phyloP scores from a whole-genome alignment of 2,113 vertebrate species.

The Gasterosteus nipponicus region DNA sequence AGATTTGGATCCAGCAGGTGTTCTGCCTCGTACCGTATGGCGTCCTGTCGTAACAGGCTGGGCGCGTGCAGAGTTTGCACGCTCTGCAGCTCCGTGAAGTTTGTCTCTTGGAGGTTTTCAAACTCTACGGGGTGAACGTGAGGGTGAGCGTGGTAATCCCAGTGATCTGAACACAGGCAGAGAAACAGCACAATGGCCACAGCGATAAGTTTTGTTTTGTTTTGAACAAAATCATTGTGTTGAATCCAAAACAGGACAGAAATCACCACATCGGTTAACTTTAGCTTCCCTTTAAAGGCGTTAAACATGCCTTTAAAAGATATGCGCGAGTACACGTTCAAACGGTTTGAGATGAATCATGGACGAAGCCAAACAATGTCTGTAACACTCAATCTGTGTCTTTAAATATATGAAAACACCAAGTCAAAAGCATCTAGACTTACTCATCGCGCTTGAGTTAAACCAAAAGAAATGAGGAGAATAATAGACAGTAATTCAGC shows the following conservation, averaged over 20 bases:
- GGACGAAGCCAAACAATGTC: neutral
- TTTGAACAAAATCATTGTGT: neutral
- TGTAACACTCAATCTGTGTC: neutral
- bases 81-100: slow-evolving; percentile 97
- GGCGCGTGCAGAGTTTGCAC: slow-evolving; percentile 91
- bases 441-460: slow-evolving; percentile 31
- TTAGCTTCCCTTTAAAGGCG: neutral
- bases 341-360: neutral
- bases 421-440: neutral
- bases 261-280: neutral
- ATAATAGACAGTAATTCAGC: slow-evolving; percentile 46
- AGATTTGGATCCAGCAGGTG: slow-evolving; percentile 88
- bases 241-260: neutral
- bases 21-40: slow-evolving; percentile 88
- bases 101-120: slow-evolving; percentile 89
- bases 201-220: slow-evolving; percentile 5
- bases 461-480: slow-evolving; percentile 10
- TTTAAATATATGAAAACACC: neutral
- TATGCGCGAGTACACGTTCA: neutral
- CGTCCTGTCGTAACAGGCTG: slow-evolving; percentile 77
- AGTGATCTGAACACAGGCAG: slow-evolving; percentile 85
- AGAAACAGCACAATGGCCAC: slow-evolving; percentile 22
- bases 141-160: slow-evolving; percentile 88
- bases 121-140: slow-evolving; percentile 89
- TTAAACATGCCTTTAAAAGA: neutral